Conservation (phyloP, 2,888 invertebrate species). For the Ectemnius cavifrons region DNA sequence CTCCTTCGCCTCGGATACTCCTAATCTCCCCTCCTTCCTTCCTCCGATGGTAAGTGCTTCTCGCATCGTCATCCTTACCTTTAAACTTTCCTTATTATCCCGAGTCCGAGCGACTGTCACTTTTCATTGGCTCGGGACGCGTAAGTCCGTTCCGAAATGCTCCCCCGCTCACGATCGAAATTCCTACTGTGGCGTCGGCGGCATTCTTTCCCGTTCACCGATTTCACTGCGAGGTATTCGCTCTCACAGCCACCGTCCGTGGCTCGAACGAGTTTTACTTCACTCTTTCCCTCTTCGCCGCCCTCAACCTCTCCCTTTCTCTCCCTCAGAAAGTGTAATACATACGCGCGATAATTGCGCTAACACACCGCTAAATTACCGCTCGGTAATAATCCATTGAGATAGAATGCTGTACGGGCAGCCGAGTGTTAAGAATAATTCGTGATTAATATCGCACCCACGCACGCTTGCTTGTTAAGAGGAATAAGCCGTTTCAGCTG, state of each 20-base stretch:
- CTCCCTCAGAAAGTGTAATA: too few relatives aligned
- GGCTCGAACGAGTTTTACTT: neutral
- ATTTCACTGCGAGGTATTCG: too few relatives aligned
- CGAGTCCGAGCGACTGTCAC: conserved; percentile 25
- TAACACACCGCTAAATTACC: neutral
- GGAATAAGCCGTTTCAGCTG: neutral
- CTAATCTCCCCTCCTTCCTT: conserved; percentile 23
- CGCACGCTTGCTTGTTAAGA: conserved; percentile 11
- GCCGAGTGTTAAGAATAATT: neutral
- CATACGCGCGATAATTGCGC: neutral
- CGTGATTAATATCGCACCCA: conserved; percentile 10
- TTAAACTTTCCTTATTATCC: conserved; percentile 59
- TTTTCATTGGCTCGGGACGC: conserved; percentile 32
- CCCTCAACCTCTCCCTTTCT: too few relatives aligned
- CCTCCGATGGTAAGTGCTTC: conserved; percentile 1
- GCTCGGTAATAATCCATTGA: too few relatives aligned
- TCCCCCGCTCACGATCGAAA: conserved; percentile 7
- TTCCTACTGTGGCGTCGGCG: neutral
- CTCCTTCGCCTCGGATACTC: neutral
- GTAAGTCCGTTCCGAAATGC: conserved; percentile 29
- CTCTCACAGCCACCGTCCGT: too few relatives aligned
- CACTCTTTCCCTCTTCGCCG: neutral
- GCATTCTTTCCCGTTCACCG: conserved; percentile 4
- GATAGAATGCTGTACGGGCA: neutral
- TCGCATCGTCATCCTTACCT: conserved; percentile 34